These are phyloP conservation scores for Adelognathus sp. DNA, from an alignment of 2,888 invertebrate genomes.

Conservation along the genomic window DNA sequence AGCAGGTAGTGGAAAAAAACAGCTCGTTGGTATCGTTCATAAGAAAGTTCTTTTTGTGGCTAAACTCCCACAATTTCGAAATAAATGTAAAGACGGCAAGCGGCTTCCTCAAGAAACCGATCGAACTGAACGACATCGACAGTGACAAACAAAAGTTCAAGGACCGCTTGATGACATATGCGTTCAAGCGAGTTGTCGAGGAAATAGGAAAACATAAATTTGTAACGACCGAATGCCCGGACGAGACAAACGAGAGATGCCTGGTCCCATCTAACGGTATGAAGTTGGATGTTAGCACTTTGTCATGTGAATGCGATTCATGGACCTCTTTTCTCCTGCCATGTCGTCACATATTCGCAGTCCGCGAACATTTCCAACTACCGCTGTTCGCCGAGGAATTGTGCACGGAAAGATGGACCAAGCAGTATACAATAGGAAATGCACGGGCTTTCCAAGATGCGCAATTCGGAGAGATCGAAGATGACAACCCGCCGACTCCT, in stretches of 20 bases:
- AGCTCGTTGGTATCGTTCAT: slow-evolving; percentile 1
- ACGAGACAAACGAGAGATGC: not conserved
- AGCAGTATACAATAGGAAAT: not conserved
- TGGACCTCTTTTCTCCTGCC: not conserved
- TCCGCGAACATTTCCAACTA: not conserved
- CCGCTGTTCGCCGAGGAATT: not conserved
- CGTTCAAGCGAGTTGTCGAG: not conserved
- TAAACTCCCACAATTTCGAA: not conserved
- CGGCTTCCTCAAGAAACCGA: not conserved
- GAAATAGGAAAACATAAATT: not conserved
- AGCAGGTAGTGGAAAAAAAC: not conserved
- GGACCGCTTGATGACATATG: not conserved
- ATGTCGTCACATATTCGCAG: slow-evolving; percentile 6
- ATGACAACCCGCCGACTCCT: not conserved
- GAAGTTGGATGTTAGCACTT: not conserved
- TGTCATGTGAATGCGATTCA: not conserved
- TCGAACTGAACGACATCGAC: not conserved
- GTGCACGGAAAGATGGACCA: slow-evolving; percentile 5
- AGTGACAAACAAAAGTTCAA: not conserved
- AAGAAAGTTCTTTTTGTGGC: not conserved
- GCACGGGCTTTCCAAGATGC: not conserved
- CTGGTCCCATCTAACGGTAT: not conserved
- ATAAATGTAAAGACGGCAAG: not conserved
- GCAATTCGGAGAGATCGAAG: too few relatives aligned
- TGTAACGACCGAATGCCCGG: not conserved